Conservation (phyloP, 2,888 invertebrate species). For the Drosophila tripunctata region DNA sequence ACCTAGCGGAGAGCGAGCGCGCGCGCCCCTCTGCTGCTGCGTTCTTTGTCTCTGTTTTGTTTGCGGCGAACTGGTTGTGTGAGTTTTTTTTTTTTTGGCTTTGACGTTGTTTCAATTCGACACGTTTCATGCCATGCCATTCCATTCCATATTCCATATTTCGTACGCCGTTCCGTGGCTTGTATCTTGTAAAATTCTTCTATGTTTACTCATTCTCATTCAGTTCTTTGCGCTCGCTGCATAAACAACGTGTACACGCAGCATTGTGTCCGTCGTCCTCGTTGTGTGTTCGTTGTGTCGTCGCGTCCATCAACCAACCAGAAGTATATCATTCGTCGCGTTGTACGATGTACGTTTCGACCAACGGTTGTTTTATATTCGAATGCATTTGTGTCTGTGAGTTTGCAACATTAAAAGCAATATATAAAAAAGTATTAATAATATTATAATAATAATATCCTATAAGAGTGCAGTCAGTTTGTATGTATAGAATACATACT, state of each 20-base stretch:
- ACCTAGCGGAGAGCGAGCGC: not conserved
- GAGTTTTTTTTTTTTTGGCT: constrained; percentile 72
- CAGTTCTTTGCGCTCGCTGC: constrained; percentile 75
- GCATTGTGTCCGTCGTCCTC: constrained; percentile 48
- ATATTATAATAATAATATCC: constrained; percentile 37
- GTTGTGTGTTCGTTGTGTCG: constrained; percentile 39
- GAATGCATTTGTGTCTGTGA: constrained; percentile 36
- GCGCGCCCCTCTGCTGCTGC: constrained; percentile 22
- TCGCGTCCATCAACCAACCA: constrained; percentile 46
- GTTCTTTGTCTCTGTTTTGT: constrained; percentile 67
- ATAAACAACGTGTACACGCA: constrained; percentile 69
- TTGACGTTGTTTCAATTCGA: constrained; percentile 23
- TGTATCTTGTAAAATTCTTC: constrained; percentile 75
- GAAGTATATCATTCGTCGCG: constrained; percentile 40
- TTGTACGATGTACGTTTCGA: constrained; percentile 34
- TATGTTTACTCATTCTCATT: constrained; percentile 71
- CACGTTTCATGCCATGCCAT: constrained; percentile 23
- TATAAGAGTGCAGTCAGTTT: constrained; percentile 40
- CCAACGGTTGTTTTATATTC: constrained; percentile 48
- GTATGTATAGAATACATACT: constrained; percentile 23
- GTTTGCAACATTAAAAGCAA: constrained; percentile 52
- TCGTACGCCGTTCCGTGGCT: constrained; percentile 35
- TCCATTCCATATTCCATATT: constrained; percentile 21
- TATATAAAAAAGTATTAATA: constrained; percentile 58
- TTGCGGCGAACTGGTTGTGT: constrained; percentile 69